Percentiles rank a stretch among this genome's conserved stretches.
Evolutionary conservation across 2,113 vertebrate species (phyloP).

Genomic region (Hippolais icterina): DNA sequence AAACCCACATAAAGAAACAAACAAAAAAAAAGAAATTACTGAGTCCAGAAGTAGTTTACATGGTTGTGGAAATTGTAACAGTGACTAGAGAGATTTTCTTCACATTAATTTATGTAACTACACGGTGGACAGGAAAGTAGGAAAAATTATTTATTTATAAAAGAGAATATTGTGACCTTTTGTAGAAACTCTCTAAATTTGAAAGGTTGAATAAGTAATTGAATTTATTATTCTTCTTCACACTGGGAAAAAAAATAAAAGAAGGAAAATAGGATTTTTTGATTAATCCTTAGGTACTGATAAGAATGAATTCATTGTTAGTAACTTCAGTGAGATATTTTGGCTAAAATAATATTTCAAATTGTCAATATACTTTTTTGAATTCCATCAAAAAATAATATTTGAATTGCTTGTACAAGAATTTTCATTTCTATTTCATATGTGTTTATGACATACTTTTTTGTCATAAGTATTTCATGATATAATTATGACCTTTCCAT

Average conservation of each 20-base stretch:
- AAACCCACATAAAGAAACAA: not conserved
- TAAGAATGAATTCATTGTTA: not conserved
- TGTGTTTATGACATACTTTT: not conserved
- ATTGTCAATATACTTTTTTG: not conserved
- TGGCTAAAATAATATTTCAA: not conserved
- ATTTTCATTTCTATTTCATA: not conserved
- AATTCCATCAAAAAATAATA: not conserved
- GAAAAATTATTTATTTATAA: not conserved
- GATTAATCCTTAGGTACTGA: not conserved
- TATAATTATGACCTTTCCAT: not conserved
- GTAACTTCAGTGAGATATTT: not conserved
- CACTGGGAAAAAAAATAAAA: not conserved
- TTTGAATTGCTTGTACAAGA: not conserved
- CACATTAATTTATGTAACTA: not conserved
- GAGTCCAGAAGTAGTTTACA: not conserved
- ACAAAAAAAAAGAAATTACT: not conserved
- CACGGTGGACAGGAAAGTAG: not conserved
- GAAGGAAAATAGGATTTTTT: not conserved
- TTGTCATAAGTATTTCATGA: not conserved
- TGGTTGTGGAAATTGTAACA: not conserved
- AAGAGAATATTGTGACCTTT: not conserved
- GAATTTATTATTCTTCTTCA: not conserved
- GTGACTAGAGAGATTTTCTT: not conserved
- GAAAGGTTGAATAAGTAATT: not conserved
- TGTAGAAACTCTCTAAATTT: not conserved